Evolutionary conservation across 1,140 invertebrate genomes (phyloP).

Genomic region (Drosophila setifemur): DNA sequence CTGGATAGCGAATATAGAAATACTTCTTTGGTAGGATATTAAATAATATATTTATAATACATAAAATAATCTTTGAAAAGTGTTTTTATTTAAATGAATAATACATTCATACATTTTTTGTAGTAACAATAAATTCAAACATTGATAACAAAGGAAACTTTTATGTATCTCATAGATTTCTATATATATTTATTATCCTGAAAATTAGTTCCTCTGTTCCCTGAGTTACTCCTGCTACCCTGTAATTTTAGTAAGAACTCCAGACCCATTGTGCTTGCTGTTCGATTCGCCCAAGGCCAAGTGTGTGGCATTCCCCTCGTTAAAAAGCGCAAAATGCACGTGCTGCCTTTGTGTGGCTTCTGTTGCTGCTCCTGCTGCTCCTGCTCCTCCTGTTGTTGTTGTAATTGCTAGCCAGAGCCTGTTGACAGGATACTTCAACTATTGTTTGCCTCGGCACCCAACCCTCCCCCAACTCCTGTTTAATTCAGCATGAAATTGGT

Average conservation of each 20-base stretch:
- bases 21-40: too few relatives aligned
- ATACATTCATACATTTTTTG: too few relatives aligned
- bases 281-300: constrained; percentile 68
- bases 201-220: not conserved
- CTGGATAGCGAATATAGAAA: too few relatives aligned
- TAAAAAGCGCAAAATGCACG: constrained; percentile 76
- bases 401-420: constrained; percentile 61
- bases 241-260: not conserved
- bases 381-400: constrained; percentile 29
- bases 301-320: constrained; percentile 55
- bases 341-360: constrained; percentile 49
- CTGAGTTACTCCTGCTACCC: not conserved
- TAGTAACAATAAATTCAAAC: too few relatives aligned
- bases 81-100: too few relatives aligned
- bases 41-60: too few relatives aligned
- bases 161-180: not conserved
- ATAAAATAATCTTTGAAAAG: too few relatives aligned
- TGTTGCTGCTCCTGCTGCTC: not conserved
- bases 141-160: too few relatives aligned
- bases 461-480: constrained; percentile 21
- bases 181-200: not conserved
- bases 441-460: constrained; percentile 48
- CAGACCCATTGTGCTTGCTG: not conserved
- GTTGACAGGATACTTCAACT: constrained; percentile 80
- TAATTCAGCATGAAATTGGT: constrained; percentile 81